Evolutionary conservation across 2,888 invertebrate species (phyloP).

Genomic region (Lithophane ornitopus): DNA sequence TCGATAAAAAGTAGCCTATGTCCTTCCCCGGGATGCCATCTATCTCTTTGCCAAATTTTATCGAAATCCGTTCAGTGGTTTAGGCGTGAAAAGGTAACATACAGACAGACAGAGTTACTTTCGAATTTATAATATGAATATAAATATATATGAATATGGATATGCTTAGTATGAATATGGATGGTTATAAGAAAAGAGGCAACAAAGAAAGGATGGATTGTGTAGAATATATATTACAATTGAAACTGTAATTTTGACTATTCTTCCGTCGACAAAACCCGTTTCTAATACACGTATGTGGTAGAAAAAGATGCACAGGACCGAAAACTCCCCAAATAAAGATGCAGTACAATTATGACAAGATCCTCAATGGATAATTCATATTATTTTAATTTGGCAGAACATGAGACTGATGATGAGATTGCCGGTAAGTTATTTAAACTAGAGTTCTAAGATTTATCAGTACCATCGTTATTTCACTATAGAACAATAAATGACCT

Average conservation of each 20-base stretch:
- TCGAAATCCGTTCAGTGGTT: no score
- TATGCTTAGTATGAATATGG: neutral
- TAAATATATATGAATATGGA: no score
- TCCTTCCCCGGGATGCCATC: no score
- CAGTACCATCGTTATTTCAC: neutral
- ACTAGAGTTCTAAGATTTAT: neutral
- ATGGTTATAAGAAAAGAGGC: neutral
- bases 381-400: conserved; percentile 21
- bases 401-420: conserved; percentile 21
- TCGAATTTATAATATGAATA: no score
- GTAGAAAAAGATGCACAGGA: neutral
- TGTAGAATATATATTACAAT: neutral
- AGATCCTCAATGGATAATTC: neutral
- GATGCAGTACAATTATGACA: neutral
- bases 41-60: no score
- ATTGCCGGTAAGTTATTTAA: conserved; percentile 7
- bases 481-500: neutral
- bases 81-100: no score
- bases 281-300: neutral
- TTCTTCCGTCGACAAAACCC: no score
- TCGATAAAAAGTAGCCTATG: no score
- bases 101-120: no score
- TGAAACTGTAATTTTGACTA: no score
- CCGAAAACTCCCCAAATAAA: neutral
- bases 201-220: neutral